These are phyloP conservation scores for Oasisia sp. DNA, from an alignment of 2,888 invertebrate genomes.

Conservation along the genomic window DNA sequence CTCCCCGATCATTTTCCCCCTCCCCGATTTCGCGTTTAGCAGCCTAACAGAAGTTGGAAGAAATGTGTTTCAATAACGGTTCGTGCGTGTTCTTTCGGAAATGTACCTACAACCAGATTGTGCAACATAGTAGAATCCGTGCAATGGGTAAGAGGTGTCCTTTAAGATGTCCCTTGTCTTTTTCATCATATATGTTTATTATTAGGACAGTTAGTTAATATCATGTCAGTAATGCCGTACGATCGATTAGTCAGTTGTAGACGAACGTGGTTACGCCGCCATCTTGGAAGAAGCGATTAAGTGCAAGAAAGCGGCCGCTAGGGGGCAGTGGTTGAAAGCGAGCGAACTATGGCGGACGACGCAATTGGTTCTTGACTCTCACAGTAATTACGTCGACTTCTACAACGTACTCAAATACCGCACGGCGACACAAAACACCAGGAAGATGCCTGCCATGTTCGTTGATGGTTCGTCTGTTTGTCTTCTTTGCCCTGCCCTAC, in stretches of 20 bases:
- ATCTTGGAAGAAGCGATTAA: constrained; percentile 33
- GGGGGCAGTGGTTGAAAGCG: constrained; percentile 28
- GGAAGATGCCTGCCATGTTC: background rate
- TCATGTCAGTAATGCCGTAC: background rate
- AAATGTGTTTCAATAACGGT: too few species aligned
- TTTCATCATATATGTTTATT: too few species aligned
- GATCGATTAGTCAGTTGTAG: constrained; percentile 27
- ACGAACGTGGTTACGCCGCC: constrained; percentile 28
- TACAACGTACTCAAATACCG: constrained; percentile 45
- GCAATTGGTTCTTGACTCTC: constrained; percentile 32
- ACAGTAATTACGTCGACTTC: constrained; percentile 44
- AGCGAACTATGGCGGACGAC: constrained; percentile 33
- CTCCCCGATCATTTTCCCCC: too few species aligned
- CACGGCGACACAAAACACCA: background rate
- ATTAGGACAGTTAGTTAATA: too few species aligned
- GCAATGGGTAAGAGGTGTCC: too few species aligned
- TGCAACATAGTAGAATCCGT: too few species aligned
- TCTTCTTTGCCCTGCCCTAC: background rate
- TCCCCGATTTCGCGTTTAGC: too few species aligned
- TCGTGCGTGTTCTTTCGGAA: too few species aligned
- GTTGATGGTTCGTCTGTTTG: background rate
- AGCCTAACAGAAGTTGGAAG: too few species aligned
- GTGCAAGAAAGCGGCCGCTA: constrained; percentile 32
- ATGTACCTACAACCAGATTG: too few species aligned
- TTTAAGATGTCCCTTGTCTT: too few species aligned